A percentile compares a stretch with the other conserved stretches of the same genome.
These are phyloP conservation scores for Dipodomys stephensi DNA, from an alignment of 2,113 vertebrate genomes.

Conservation along the genomic window DNA sequence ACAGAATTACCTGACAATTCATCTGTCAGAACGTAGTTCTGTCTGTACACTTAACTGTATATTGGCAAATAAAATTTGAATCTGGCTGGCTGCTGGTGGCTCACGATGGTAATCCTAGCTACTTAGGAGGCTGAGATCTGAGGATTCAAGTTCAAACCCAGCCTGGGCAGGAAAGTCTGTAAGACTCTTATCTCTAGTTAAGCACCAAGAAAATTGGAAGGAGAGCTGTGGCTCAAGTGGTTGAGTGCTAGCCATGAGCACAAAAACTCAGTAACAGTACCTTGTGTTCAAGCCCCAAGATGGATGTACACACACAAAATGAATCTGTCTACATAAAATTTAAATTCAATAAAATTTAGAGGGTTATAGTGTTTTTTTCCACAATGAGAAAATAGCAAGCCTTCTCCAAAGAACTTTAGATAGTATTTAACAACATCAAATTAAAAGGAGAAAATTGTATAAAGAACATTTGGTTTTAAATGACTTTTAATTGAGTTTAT, in stretches of 20 bases:
- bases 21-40: neutral
- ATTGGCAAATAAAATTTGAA: neutral
- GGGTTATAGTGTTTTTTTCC: neutral
- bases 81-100: no score
- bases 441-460: slow-evolving; percentile 6
- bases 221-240: no score
- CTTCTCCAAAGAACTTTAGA: slow-evolving; percentile 34
- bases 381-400: slow-evolving; percentile 2
- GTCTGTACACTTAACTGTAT: neutral
- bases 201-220: no score
- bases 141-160: no score
- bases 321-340: slow-evolving; percentile 20
- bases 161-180: no score
- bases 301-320: no score
- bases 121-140: no score
- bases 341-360: slow-evolving; percentile 14
- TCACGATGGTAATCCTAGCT: no score
- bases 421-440: slow-evolving; percentile 8
- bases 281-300: no score
- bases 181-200: no score
- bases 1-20: neutral
- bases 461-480: neutral
- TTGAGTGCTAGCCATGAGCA: no score
- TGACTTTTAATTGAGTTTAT: neutral
- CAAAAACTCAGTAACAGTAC: no score